Evolutionary conservation across 1,140 invertebrate genomes (phyloP).

Genomic region (Scaptomyza hsui): DNA sequence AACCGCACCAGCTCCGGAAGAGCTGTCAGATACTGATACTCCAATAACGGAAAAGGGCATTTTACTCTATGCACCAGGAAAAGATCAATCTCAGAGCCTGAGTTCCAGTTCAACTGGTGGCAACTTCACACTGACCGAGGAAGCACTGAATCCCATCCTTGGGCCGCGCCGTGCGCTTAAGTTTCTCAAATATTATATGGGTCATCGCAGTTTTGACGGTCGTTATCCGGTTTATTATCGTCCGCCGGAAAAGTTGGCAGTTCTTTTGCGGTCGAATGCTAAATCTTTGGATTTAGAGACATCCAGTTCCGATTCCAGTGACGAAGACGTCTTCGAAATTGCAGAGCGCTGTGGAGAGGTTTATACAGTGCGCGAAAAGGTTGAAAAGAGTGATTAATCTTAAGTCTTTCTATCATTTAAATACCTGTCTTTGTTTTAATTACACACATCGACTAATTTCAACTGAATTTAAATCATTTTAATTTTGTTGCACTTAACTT

Average conservation of each 20-base stretch:
- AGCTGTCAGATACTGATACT: neutral
- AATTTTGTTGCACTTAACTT: too few species aligned
- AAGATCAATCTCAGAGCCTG: neutral
- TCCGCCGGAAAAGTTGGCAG: conserved; percentile 45
- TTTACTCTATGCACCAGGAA: conserved; percentile 50
- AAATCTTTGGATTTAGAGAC: conserved; percentile 22
- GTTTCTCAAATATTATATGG: conserved; percentile 67
- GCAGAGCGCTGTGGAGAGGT: conserved; percentile 57
- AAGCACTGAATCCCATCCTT: conserved; percentile 54
- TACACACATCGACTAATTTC: too few species aligned
- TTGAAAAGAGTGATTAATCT: neutral
- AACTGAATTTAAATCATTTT: too few species aligned
- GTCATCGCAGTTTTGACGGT: conserved; percentile 57
- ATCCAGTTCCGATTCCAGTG: conserved; percentile 37
- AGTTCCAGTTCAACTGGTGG: conserved; percentile 4
- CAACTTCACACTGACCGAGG: conserved; percentile 61
- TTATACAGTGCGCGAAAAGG: conserved; percentile 47
- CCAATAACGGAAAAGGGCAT: conserved; percentile 53
- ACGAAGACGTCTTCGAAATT: conserved; percentile 61
- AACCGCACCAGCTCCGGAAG: neutral
- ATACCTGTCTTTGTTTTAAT: too few species aligned
- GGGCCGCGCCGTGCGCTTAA: conserved; percentile 53
- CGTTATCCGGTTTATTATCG: conserved; percentile 68
- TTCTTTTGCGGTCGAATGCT: conserved; percentile 3
- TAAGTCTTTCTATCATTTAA: neutral